Percentiles rank a stretch among this genome's conserved stretches.
These are phyloP conservation scores for Sylvia atricapilla DNA, from an alignment of 2,113 vertebrate genomes.

Conservation along the genomic window DNA sequence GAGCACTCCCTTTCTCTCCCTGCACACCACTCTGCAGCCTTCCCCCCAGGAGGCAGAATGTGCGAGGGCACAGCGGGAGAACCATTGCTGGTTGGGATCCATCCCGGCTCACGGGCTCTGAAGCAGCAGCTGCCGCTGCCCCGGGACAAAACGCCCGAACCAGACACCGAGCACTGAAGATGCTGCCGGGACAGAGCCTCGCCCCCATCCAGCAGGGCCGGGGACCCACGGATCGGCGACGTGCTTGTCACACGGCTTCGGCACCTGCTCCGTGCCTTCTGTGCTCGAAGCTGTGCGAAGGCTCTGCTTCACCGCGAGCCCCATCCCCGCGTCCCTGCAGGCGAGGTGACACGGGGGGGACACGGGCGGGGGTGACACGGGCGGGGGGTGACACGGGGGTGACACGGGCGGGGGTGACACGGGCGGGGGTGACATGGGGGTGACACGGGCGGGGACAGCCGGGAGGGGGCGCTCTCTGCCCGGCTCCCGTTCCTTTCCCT, in stretches of 20 bases:
- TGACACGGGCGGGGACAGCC: background rate
- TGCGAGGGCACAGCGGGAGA: background rate
- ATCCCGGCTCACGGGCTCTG: background rate
- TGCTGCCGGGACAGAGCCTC: background rate
- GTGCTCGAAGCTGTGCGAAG: background rate
- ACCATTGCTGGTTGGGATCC: background rate
- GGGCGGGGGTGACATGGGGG: too few relatives aligned
- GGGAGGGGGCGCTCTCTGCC: background rate
- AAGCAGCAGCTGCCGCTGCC: background rate
- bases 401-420: too few relatives aligned
- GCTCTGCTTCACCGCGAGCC: background rate
- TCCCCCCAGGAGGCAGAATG: fast-evolving
- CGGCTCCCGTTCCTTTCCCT: background rate
- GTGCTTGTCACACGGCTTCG: background rate
- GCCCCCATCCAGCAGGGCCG: background rate
- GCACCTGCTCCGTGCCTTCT: background rate
- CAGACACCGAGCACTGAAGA: background rate
- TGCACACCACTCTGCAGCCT: background rate
- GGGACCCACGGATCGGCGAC: fast-evolving
- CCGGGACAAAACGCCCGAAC: background rate
- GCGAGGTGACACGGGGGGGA: too few relatives aligned
- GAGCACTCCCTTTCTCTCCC: background rate
- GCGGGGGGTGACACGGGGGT: background rate
- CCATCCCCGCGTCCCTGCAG: background rate
- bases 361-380: background rate